Evolutionary conservation across 2,113 vertebrate species (phyloP).

Genomic region (Gorsachius goisagi): DNA sequence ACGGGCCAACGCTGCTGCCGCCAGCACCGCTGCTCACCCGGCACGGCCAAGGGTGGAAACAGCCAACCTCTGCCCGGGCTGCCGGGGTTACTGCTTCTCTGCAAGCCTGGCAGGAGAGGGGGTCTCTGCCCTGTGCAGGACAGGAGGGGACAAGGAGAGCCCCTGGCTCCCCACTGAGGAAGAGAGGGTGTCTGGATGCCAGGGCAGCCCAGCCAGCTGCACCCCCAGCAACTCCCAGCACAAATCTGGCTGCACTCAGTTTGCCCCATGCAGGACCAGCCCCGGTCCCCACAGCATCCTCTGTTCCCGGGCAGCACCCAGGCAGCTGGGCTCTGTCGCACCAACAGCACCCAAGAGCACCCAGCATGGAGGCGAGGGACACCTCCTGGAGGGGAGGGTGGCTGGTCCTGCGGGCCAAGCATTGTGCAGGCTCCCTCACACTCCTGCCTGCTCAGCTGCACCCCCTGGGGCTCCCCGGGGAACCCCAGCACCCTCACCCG

Average conservation of each 20-base stretch:
- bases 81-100: neutral
- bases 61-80: neutral
- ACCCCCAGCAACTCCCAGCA: neutral
- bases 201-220: neutral
- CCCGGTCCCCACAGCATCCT: neutral
- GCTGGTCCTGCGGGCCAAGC: neutral
- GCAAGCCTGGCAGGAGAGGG: rapidly evolving
- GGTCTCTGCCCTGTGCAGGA: neutral
- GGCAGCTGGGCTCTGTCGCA: neutral
- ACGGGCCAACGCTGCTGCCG: rapidly evolving
- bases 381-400: neutral
- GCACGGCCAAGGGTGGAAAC: rapidly evolving
- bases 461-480: neutral
- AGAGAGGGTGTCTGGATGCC: neutral
- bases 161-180: neutral
- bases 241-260: neutral
- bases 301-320: neutral
- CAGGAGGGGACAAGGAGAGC: neutral
- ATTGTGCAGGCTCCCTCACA: neutral
- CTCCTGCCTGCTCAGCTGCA: neutral
- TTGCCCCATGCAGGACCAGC: neutral
- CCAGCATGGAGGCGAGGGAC: neutral
- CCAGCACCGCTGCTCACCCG: rapidly evolving
- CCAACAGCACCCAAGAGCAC: rapidly evolving
- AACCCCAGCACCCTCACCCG: neutral